Evolutionary conservation across 2,888 invertebrate species (phyloP).

Genomic region (Drosophila diplacantha): DNA sequence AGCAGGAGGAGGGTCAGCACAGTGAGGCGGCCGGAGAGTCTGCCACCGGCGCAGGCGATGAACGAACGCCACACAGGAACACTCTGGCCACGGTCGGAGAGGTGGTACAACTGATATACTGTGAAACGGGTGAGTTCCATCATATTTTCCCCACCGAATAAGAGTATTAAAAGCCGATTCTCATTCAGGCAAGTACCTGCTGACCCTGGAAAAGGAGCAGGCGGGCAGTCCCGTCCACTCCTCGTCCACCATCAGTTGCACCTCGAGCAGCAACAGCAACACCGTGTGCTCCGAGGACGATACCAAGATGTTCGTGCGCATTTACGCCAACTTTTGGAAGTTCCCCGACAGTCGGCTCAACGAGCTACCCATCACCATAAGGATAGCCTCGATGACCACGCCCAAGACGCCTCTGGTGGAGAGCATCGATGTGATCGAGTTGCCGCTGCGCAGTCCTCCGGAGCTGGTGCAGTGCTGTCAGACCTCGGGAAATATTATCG

Average conservation of each 20-base stretch:
- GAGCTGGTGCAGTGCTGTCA: constrained; percentile 82
- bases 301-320: constrained; percentile 80
- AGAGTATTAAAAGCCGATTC: not conserved
- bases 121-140: constrained; percentile 80
- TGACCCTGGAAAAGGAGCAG: constrained; percentile 75
- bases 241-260: constrained; percentile 73
- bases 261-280: constrained; percentile 75
- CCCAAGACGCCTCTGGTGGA: constrained; percentile 83
- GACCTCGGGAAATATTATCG: constrained; percentile 75
- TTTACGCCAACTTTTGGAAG: constrained; percentile 85
- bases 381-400: constrained; percentile 87
- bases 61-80: constrained; percentile 74
- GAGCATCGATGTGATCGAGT: constrained; percentile 85
- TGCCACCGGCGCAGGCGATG: constrained; percentile 49
- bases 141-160: rapidly evolving
- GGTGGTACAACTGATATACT: constrained; percentile 83
- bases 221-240: constrained; percentile 74
- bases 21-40: constrained; percentile 29
- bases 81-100: constrained; percentile 86
- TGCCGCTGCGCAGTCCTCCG: constrained; percentile 82
- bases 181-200: constrained; percentile 69
- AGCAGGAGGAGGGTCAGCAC: constrained; percentile 14
- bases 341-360: constrained; percentile 74
- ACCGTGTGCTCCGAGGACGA: constrained; percentile 76
- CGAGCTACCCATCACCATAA: constrained; percentile 79